Evolutionary conservation across 2,797 vertebrate species (phyloP).

Genomic region (Spheniscus humboldti): DNA sequence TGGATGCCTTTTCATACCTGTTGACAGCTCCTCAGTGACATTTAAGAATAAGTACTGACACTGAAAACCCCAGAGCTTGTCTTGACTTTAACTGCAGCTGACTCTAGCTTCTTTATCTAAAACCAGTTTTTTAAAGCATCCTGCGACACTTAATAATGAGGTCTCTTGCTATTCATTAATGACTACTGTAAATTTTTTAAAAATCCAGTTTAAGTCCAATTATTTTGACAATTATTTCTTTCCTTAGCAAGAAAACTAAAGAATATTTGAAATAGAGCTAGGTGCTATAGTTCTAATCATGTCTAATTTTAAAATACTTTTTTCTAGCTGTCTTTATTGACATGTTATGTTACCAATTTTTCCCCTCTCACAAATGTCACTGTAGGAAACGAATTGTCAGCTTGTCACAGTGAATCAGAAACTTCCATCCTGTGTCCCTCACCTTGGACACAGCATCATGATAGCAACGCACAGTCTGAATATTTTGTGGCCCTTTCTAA

Average conservation of each 20-base stretch:
- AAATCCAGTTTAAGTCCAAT: neutral
- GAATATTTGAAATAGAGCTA: neutral
- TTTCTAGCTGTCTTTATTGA: neutral
- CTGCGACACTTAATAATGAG: neutral
- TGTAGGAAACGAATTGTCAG: constrained; percentile 9
- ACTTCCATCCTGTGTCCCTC: neutral
- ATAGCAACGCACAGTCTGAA: neutral
- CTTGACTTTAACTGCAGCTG: neutral
- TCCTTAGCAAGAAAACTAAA: neutral
- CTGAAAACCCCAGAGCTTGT: neutral
- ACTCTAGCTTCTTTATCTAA: neutral
- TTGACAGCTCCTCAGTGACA: neutral
- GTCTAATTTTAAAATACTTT: neutral
- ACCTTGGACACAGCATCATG: neutral
- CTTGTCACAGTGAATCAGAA: constrained; percentile 22
- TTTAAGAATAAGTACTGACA: neutral
- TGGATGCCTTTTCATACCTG: neutral
- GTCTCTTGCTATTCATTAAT: neutral
- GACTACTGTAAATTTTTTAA: neutral
- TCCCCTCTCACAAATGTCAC: neutral
- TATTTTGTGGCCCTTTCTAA: neutral
- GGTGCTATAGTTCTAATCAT: neutral
- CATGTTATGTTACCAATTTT: neutral
- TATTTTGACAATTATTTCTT: neutral
- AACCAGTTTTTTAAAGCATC: neutral